Base-by-base conservation (phyloP, 1,140 invertebrate genomes). In the Andrena cerasifolii region DNA sequence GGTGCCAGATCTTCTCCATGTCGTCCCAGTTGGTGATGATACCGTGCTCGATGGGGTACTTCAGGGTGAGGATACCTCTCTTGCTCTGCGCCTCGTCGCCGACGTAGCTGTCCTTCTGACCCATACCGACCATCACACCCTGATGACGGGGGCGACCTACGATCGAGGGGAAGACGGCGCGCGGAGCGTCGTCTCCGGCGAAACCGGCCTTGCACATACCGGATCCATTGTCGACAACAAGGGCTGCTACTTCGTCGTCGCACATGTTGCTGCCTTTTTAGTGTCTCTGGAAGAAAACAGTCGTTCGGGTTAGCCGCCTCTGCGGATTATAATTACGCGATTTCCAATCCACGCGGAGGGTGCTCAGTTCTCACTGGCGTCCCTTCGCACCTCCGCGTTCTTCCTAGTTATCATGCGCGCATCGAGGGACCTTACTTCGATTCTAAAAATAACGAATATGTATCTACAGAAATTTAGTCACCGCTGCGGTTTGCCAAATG, bases 101-200 rank as follows among this genome's bases (percentile, higher is more conserved):
- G 31, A 98, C 97, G 88, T 98, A 98, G 89, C 94, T 95, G 94
- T 98, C 97, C 91, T 97, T 98, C 92, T 98, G 97, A 87, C 97
- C 97, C 97, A 98, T 98, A 93, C 97, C 97, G 91, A 98, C 97
- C 98, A 98, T 98, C 86, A 98, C 97, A 90, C 96, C 96, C 94
- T 96, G 95, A 92, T 98, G 96, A 86, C 96, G 94, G 63, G 97
- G 97, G 79, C 97, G 94, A 83, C 96, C 96, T 56, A 97, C 96
- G 91, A 98, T 97, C 53, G 96, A 97, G 53, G 97, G 96, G 93
- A 98, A 98, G 77, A 98, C 97, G 90, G 97, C 97, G 84, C 97
- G 94, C 51, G 97, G 97, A 62, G 97, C 96, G 93, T 97, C 96
- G 92, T 97, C 97, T 85, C 97, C 97, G 80, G 97, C 97, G 92